phyloP scores from a whole-genome alignment of 2,888 invertebrate genomes.

The Subacronicta megacephala region DNA sequence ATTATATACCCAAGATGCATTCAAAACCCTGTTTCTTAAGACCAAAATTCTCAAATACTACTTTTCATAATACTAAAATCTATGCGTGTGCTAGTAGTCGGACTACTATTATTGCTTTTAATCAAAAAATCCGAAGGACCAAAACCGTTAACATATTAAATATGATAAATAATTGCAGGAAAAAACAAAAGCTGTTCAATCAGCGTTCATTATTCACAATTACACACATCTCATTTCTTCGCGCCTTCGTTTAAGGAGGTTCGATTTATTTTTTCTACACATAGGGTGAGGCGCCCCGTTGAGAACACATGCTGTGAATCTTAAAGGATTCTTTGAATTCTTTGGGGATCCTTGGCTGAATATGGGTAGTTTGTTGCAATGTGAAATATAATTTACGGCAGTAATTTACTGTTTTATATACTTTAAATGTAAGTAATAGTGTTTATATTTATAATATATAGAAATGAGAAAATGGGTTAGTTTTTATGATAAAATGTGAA shows the following conservation, averaged over 20 bases:
- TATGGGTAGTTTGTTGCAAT: not conserved
- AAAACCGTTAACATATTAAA: conserved; percentile 14
- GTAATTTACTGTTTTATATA: too few species aligned
- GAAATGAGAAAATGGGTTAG: too few species aligned
- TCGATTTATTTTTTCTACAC: conserved; percentile 75
- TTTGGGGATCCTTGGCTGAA: conserved; percentile 36
- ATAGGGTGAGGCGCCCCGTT: conserved; percentile 73
- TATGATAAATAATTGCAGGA: conserved; percentile 19
- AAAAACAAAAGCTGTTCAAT: conserved; percentile 53
- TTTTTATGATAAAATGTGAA: too few species aligned
- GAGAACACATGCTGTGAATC: conserved; percentile 57
- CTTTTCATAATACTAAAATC: too few species aligned
- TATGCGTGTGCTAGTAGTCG: too few species aligned
- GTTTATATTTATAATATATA: too few species aligned
- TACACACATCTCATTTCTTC: conserved; percentile 46
- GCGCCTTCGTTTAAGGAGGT: conserved; percentile 43
- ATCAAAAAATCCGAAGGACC: not conserved
- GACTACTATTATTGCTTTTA: not conserved
- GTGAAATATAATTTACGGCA: too few species aligned
- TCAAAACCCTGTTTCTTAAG: not conserved
- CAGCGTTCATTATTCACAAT: conserved; percentile 54
- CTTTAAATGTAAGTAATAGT: too few species aligned
- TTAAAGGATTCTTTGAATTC: conserved; percentile 35
- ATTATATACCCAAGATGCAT: too few species aligned
- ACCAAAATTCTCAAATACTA: not conserved